These are phyloP conservation scores for Picus viridis DNA, from an alignment of 2,797 vertebrate species.

Conservation along the genomic window DNA sequence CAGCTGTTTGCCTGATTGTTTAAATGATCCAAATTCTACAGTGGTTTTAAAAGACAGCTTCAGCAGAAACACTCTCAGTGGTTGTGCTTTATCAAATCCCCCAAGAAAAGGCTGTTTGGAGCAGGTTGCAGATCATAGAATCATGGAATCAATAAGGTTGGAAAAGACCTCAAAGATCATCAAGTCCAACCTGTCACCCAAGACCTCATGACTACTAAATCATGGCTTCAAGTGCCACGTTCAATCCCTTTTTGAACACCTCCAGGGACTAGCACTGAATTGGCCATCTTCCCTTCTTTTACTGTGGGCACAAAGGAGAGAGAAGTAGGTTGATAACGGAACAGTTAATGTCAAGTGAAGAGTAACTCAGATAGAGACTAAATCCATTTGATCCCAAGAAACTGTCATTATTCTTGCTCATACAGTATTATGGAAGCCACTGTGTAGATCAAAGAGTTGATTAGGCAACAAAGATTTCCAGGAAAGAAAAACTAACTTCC, in stretches of 20 bases:
- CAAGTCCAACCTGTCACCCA: too few species aligned
- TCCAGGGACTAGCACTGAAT: too few species aligned
- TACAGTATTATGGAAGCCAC: not conserved
- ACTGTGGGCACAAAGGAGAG: too few species aligned
- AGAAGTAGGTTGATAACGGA: too few species aligned
- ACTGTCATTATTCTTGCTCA: not conserved
- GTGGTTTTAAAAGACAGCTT: not conserved
- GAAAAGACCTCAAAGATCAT: too few species aligned
- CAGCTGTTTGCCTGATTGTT: not conserved
- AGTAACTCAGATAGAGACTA: not conserved
- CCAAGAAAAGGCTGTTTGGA: not conserved
- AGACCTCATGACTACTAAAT: too few species aligned
- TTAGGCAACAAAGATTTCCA: conserved; percentile 28
- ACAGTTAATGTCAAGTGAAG: too few species aligned
- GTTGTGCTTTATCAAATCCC: not conserved
- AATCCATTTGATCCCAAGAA: not conserved
- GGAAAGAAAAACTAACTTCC: not conserved
- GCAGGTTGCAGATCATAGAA: not conserved
- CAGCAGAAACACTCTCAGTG: not conserved
- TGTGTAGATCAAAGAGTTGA: not conserved
- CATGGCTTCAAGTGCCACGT: too few species aligned
- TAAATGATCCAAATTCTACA: not conserved
- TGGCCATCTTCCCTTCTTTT: too few species aligned
- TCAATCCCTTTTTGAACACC: too few species aligned
- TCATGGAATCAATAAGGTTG: too few species aligned